phyloP scores from a whole-genome alignment of 1,140 invertebrate genomes.

The Rhysida immarginata region DNA sequence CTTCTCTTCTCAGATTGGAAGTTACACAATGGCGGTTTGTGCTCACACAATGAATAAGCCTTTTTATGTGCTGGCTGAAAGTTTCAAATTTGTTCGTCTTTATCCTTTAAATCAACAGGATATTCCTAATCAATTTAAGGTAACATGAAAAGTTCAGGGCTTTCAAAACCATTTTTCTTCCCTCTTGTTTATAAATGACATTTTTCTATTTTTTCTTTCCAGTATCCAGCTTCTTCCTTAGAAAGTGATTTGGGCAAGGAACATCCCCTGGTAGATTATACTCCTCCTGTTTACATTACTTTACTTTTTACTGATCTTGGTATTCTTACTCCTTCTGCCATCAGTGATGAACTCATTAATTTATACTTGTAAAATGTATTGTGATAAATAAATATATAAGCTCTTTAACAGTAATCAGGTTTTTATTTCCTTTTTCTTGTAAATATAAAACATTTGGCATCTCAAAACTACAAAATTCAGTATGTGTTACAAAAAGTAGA shows the following conservation, averaged over 20 bases:
- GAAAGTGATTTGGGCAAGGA: conserved; percentile 44
- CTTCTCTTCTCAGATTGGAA: conserved; percentile 55
- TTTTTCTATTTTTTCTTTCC: conserved; percentile 27
- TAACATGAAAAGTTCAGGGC: conserved; percentile 18
- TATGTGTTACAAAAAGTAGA: no score
- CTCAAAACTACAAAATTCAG: neutral
- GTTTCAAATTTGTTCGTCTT: conserved; percentile 87
- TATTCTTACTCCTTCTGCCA: conserved; percentile 84
- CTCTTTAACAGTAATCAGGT: neutral
- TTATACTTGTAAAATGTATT: conserved; percentile 55
- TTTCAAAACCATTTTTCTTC: neutral
- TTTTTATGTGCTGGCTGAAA: conserved; percentile 89
- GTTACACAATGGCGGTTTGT: conserved; percentile 75
- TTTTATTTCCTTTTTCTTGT: conserved; percentile 36
- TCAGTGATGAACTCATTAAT: conserved; percentile 93
- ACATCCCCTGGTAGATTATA: conserved; percentile 89
- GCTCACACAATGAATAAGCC: conserved; percentile 87
- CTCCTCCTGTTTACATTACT: conserved; percentile 81
- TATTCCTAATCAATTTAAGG: conserved; percentile 75
- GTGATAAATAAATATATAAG: conserved; percentile 27
- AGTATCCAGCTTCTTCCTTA: conserved; percentile 49
- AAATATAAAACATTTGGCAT: conserved; percentile 22
- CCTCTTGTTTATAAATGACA: neutral
- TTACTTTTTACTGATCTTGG: conserved; percentile 90
- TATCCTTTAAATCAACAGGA: conserved; percentile 88